Evolutionary conservation across 2,888 invertebrate genomes (phyloP).

Genomic region (Lithosia quadra): DNA sequence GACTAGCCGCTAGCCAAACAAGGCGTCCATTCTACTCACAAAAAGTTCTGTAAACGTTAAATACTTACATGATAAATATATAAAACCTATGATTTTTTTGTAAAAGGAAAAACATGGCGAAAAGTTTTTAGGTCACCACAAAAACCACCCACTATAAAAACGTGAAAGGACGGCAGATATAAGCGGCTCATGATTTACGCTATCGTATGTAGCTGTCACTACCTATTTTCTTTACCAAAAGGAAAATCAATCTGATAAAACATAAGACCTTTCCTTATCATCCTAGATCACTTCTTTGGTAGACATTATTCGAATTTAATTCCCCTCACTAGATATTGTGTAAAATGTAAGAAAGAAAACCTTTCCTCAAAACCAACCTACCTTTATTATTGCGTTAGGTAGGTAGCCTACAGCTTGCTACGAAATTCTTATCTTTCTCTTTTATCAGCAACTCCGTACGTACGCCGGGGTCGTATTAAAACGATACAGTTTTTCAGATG

Average conservation of each 20-base stretch:
- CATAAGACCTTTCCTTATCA: neutral
- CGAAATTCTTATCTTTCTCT: conserved; percentile 18
- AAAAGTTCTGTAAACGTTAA: too few relatives aligned
- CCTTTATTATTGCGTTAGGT: neutral
- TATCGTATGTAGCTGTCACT: neutral
- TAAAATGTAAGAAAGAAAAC: neutral
- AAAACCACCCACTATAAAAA: too few relatives aligned
- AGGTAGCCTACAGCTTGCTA: neutral
- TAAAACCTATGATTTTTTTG: too few relatives aligned
- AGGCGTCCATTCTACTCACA: too few relatives aligned
- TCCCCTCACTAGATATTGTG: neutral
- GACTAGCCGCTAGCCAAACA: too few relatives aligned
- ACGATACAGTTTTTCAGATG: conserved; percentile 39
- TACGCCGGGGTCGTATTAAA: conserved; percentile 40
- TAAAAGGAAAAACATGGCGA: too few relatives aligned
- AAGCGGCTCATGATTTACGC: neutral
- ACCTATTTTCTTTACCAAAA: neutral
- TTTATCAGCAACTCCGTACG: conserved; percentile 30
- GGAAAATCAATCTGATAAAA: neutral
- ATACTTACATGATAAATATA: too few relatives aligned
- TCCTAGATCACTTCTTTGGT: neutral
- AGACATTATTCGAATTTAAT: neutral
- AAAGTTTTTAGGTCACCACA: too few relatives aligned
- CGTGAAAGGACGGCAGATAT: too few relatives aligned
- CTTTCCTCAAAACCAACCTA: neutral